Base-by-base conservation (phyloP, 1,140 invertebrate genomes). In the Heterodera schachtii region DNA sequence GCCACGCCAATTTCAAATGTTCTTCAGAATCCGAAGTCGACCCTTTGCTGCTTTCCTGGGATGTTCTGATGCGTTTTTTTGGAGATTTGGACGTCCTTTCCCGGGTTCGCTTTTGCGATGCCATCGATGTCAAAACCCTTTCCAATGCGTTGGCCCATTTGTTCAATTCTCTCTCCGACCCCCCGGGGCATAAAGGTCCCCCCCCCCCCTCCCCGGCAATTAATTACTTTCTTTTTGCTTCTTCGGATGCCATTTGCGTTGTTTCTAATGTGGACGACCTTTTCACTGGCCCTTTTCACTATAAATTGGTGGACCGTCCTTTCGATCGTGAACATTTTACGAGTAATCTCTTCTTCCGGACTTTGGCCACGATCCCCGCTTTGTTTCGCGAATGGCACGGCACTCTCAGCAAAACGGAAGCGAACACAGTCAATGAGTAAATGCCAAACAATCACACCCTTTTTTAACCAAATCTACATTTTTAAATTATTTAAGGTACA, bases 331-430 rank as follows among this genome's bases (percentile, higher is more conserved):
- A 84, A 49, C 69, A 83, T 57, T 83, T 83, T 46, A 49, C 81
- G 31, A 69, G 81, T 73, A 84, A 83, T 60, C 70, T 83, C n/a
- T 83, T 71, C 81, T 83, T 82, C 73, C 82, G 81, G 13, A 75
- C 82, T 3, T 44, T 83, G 70, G 44, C 71, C 43, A 52, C 44
- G 3, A 52, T 83, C 46, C 82, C 82, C 16, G 60, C 82, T 7
- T 46, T 77, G 13, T 73, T 83, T 47, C 82, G 82, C 0, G 52
- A 84, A 43, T 83, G 82, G 82, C 75, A 82, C 41, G 47, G 46
- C 75, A 64, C 78, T 21, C 69, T 80, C 43, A 41, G 69, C 16
- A 80, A 80, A 60, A 76, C 31, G 47, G 19, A 73, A 21, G 16
- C 69, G 43, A 52, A 43, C 3, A 79, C 43, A 44, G 75, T 78